Conservation (phyloP, 2,888 invertebrate species). For the Disparrhopalites patrizii region DNA sequence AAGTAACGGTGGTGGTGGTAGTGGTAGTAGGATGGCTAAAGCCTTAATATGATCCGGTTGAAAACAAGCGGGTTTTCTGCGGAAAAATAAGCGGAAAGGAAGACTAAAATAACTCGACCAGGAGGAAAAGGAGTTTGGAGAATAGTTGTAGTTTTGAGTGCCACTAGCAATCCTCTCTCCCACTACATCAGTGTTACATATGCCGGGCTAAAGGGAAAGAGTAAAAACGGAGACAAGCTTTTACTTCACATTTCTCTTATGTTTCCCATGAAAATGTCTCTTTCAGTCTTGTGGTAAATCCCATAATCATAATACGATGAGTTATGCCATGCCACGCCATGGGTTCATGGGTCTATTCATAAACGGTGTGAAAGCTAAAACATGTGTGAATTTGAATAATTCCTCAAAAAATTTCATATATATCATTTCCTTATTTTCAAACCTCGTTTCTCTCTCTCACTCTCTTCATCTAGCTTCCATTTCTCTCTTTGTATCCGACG, state of each 20-base stretch:
- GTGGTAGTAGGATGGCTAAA: not conserved
- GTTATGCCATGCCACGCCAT: slow-evolving; percentile 22
- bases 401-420: slow-evolving; percentile 19
- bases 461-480: not conserved
- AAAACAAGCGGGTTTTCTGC: slow-evolving; percentile 21
- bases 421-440: slow-evolving; percentile 17
- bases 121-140: too few relatives aligned
- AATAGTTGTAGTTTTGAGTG: too few relatives aligned
- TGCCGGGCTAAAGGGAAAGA: too few relatives aligned
- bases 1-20: not conserved
- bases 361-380: slow-evolving; percentile 26
- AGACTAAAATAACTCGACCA: slow-evolving; percentile 28
- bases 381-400: slow-evolving; percentile 27
- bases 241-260: slow-evolving; percentile 13
- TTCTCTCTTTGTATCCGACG: not conserved
- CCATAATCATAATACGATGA: slow-evolving; percentile 29
- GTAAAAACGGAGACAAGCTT: slow-evolving; percentile 6
- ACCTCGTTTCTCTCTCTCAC: not conserved
- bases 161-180: too few relatives aligned
- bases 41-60: slow-evolving; percentile 24
- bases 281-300: slow-evolving; percentile 24
- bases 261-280: slow-evolving; percentile 28
- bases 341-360: slow-evolving; percentile 20
- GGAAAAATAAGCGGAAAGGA: slow-evolving; percentile 10
- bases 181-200: too few relatives aligned